These are phyloP conservation scores for Podarcis lilfordi DNA, from an alignment of 2,797 vertebrate genomes.

Conservation along the genomic window DNA sequence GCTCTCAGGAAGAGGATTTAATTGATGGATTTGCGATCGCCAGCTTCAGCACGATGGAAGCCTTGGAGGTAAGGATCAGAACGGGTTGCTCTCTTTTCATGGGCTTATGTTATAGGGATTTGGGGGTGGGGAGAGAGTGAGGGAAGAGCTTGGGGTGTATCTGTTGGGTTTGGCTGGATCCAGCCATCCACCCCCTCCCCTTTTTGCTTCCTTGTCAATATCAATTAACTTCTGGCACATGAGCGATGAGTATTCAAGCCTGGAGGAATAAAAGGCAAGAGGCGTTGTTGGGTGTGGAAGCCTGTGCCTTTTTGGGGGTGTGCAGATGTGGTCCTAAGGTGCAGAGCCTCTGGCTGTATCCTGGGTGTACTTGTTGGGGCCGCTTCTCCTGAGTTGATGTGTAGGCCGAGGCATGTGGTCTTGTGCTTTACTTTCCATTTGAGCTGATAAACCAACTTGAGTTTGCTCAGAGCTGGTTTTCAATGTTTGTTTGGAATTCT, in stretches of 20 bases:
- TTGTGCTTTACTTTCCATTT: background rate
- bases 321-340: conserved; percentile 7
- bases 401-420: background rate
- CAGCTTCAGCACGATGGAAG: conserved; percentile 94
- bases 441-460: conserved; percentile 10
- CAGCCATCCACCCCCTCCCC: background rate
- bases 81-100: background rate
- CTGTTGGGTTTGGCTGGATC: background rate
- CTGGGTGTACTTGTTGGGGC: background rate
- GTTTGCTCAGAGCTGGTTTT: conserved; percentile 7
- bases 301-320: background rate
- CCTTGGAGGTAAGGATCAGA: conserved; percentile 87
- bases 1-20: conserved; percentile 96
- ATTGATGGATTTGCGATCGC: conserved; percentile 96
- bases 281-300: background rate
- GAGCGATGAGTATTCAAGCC: conserved; percentile 29
- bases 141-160: background rate
- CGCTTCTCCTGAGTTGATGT: background rate
- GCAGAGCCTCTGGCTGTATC: background rate
- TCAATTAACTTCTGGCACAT: conserved; percentile 30
- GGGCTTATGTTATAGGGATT: background rate
- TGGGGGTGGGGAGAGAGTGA: background rate
- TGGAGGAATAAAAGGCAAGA: conserved; percentile 20
- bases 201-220: conserved; percentile 23
- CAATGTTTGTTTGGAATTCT: conserved; percentile 50